These are phyloP conservation scores for Aplochiton taeniatus DNA, from an alignment of 2,797 vertebrate species.

Conservation along the genomic window DNA sequence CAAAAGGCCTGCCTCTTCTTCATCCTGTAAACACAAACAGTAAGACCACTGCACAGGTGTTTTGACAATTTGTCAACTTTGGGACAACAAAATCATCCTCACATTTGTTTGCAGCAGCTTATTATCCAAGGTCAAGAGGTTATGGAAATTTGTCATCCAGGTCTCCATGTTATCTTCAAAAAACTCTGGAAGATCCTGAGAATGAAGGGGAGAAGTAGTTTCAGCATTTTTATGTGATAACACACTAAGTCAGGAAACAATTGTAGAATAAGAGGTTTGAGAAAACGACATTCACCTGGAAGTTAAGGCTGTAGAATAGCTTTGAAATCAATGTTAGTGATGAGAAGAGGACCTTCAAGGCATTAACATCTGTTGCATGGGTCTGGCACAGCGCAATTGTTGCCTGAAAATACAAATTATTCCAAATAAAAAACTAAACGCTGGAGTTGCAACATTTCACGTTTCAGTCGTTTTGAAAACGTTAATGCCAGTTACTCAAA, in stretches of 20 bases:
- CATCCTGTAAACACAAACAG: constrained; percentile 78
- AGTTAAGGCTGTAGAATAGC: constrained; percentile 98
- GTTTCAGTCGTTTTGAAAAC: neutral
- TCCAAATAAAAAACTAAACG: neutral
- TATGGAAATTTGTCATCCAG: constrained; percentile 98
- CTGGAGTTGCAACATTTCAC: neutral
- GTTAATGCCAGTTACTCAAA: neutral
- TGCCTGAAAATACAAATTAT: constrained; percentile 74
- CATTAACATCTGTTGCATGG: constrained; percentile 90
- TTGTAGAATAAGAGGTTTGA: neutral
- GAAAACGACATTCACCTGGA: constrained; percentile 82
- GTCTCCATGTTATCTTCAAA: constrained; percentile 99
- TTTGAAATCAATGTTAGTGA: constrained; percentile 96
- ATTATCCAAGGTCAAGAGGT: constrained; percentile 94
- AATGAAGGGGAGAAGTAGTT: neutral
- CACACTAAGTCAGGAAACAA: neutral
- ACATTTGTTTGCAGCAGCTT: constrained; percentile 97
- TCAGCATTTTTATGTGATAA: neutral
- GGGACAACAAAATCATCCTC: constrained; percentile 56
- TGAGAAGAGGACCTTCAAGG: constrained; percentile 95
- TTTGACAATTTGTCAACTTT: neutral
- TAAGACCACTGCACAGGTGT: neutral
- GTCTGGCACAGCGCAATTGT: constrained; percentile 97
- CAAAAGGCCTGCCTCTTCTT: constrained; percentile 95
- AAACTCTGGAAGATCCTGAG: constrained; percentile 96